Evolutionary conservation across 2,888 invertebrate species (phyloP), one percentile per base, ranked within the genome.

Genomic region (Sinopyrophorus schimmeli): DNA sequence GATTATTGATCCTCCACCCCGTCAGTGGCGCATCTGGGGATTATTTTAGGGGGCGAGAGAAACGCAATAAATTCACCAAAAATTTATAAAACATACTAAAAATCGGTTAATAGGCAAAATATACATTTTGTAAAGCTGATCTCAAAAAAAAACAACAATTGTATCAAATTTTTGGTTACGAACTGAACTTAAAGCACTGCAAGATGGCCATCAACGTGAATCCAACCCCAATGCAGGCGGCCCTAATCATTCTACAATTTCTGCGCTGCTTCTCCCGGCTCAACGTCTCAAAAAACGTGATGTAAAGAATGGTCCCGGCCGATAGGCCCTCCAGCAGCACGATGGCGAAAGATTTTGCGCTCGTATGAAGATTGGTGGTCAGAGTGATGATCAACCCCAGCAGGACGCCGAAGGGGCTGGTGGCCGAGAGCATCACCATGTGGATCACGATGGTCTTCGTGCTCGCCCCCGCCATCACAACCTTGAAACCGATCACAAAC

Each of bases 401-500:
- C 5, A 73, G 55, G 18, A 78, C 74, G n/a, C 80, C 79, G 17
- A 77, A 51, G 0, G 79, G 78, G 48, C 77, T 77, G 6, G 78
- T 75, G 6, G 76, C 48, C 1, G 77, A 71, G 39, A 79, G 67
- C 21, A 75, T 67, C 2, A 73, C 56, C 61, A 79, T 74, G 59
- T 77, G 74, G 6, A 73, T 61, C 3, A 75, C 51, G 53, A 76
- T 75, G 14, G 66, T 66, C 24, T 63, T 59, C 2, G 64, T 54
- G 49, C 68, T 68, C 3, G 76, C 41, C 2, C 61, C 49, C 32
- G 71, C 70, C 6, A 76, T 70, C 5, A 68, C 61, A 42, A 90
- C 74, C 69, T 89, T 89, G 0, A 87, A 77, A 0, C 91, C 90
- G 30, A 91, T 76, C 59, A 89, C 89, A 71, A 90, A 89, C 0